Evolutionary conservation across 2,888 invertebrate species (phyloP).

Genomic region (Seira musarum): DNA sequence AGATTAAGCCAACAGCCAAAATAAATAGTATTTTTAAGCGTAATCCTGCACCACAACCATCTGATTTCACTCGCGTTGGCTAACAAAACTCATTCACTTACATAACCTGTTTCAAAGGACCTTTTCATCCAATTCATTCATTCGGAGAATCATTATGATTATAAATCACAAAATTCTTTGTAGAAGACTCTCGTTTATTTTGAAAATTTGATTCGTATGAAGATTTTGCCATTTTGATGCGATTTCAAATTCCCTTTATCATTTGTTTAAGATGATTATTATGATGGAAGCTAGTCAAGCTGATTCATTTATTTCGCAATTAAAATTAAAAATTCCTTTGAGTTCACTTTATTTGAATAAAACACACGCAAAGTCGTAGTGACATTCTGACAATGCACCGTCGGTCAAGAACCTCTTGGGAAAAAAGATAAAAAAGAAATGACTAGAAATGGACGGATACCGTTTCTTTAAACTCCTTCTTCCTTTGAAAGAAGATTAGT

Average conservation of each 20-base stretch:
- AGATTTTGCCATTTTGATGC: too few relatives aligned
- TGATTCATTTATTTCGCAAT: too few relatives aligned
- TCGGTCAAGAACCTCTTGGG: slow-evolving; percentile 61
- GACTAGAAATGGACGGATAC: slow-evolving; percentile 61
- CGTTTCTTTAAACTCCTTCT: slow-evolving; percentile 58
- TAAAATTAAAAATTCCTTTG: too few relatives aligned
- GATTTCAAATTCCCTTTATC: too few relatives aligned
- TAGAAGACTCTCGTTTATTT: too few relatives aligned
- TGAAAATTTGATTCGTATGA: too few relatives aligned
- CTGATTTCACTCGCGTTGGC: slow-evolving; percentile 34
- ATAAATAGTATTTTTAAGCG: not conserved
- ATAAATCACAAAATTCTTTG: too few relatives aligned
- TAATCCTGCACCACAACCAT: not conserved
- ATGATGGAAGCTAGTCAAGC: too few relatives aligned
- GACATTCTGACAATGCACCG: slow-evolving; percentile 23
- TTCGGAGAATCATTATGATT: not conserved
- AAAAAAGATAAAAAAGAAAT: slow-evolving; percentile 61
- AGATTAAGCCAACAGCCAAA: too few relatives aligned
- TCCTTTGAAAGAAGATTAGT: slow-evolving; percentile 32
- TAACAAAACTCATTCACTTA: slow-evolving; percentile 22
- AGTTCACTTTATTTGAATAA: not conserved
- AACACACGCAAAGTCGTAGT: not conserved
- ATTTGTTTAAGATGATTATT: too few relatives aligned
- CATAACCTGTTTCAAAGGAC: slow-evolving; percentile 41
- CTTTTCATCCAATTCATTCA: not conserved